A percentile compares a stretch with the other conserved stretches of the same genome.
Conservation (phyloP, 2,888 invertebrate species). For the Sepiola atlantica region DNA sequence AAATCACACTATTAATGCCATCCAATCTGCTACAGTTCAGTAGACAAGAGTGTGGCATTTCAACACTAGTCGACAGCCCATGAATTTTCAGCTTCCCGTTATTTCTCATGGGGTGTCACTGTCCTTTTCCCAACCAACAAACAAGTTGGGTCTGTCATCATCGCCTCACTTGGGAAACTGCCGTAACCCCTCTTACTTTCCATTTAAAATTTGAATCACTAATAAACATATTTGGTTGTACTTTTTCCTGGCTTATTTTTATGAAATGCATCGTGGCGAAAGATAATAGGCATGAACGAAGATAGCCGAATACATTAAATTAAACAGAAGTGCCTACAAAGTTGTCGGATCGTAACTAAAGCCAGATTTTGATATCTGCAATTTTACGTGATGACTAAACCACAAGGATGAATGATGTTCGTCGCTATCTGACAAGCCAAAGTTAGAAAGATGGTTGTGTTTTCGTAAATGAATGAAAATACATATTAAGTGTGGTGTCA, state of each 20-base stretch:
- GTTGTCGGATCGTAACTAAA: too few relatives aligned
- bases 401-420: too few relatives aligned
- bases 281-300: neutral
- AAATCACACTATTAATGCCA: slow-evolving; percentile 32
- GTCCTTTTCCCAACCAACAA: neutral
- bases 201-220: neutral
- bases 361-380: too few relatives aligned
- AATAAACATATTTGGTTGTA: neutral
- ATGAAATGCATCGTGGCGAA: neutral
- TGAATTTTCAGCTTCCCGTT: slow-evolving; percentile 14
- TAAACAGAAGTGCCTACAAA: neutral
- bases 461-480: too few relatives aligned
- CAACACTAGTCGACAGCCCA: neutral
- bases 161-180: neutral
- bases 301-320: neutral
- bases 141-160: neutral
- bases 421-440: too few relatives aligned
- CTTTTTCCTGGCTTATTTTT: neutral
- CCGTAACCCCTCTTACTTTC: neutral
- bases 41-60: neutral
- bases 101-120: neutral
- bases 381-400: too few relatives aligned
- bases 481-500: too few relatives aligned
- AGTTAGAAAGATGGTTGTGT: too few relatives aligned
- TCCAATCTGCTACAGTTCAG: slow-evolving; percentile 5